Conservation (phyloP, 1,140 invertebrate genomes). For the Argopecten irradians region DNA sequence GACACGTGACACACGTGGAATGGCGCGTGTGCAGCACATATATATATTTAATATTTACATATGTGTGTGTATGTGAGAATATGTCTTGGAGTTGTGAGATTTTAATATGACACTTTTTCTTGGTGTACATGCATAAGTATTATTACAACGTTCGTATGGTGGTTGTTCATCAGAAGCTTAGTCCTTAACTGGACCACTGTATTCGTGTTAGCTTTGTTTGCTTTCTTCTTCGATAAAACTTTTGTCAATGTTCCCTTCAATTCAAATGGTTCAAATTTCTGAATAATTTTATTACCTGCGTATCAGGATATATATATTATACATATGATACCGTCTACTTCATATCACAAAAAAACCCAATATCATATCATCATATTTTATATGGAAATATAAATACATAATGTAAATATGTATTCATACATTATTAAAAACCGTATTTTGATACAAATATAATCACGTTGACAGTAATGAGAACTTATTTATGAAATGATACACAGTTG, state of each 20-base stretch:
- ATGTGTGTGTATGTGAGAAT: neutral
- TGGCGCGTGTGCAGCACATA: neutral
- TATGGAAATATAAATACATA: neutral
- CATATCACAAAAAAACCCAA: too few relatives aligned
- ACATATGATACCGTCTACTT: neutral
- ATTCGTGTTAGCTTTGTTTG: too few relatives aligned
- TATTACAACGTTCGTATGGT: too few relatives aligned
- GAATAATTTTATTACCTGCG: too few relatives aligned
- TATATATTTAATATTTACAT: neutral
- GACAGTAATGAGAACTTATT: neutral
- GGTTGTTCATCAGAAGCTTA: too few relatives aligned
- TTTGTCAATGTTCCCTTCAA: too few relatives aligned
- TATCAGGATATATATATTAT: neutral
- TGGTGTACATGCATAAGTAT: too few relatives aligned
- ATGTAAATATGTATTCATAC: neutral
- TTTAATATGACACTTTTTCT: too few relatives aligned
- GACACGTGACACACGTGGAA: conserved; percentile 49
- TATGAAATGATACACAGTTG: neutral
- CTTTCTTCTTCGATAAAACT: too few relatives aligned
- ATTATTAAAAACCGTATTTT: neutral
- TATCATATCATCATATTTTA: neutral
- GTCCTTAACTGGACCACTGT: too few relatives aligned
- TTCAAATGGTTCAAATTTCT: too few relatives aligned
- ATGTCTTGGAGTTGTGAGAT: neutral
- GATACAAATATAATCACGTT: neutral